Percentiles rank a stretch among this genome's conserved stretches.
Conservation (phyloP, 92 coral and sea anemone genomes). For the Epizoanthus scotinus region DNA sequence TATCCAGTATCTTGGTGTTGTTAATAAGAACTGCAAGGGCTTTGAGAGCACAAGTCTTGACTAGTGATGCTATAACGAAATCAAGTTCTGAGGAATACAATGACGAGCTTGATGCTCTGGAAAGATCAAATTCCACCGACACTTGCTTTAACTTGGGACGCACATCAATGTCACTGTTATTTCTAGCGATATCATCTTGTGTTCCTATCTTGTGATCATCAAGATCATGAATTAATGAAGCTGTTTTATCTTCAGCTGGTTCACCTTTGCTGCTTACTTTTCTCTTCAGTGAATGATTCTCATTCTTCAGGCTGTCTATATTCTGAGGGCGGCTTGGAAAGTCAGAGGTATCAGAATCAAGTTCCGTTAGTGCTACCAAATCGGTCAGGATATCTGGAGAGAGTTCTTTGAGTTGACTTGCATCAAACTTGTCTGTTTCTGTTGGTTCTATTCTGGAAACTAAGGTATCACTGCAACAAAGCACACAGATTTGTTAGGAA, state of each 20-base stretch:
- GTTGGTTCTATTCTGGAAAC: conserved; percentile 67
- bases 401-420: conserved; percentile 52
- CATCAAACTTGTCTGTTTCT: conserved; percentile 63
- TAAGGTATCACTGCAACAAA: conserved; percentile 58
- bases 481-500: neutral
- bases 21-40: conserved; percentile 74
- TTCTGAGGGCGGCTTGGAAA: conserved; percentile 8
- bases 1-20: conserved; percentile 57
- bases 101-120: conserved; percentile 21
- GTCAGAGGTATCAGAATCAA: conserved; percentile 44
- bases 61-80: conserved; percentile 52
- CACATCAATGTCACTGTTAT: neutral
- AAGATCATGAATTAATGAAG: neutral
- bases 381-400: conserved; percentile 65
- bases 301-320: neutral
- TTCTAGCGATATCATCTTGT: neutral
- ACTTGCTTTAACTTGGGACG: neutral
- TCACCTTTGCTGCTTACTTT: conserved; percentile 4
- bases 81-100: conserved; percentile 35
- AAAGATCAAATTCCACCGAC: conserved; percentile 22
- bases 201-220: neutral
- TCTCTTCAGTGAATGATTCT: neutral
- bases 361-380: conserved; percentile 64
- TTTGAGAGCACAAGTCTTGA: conserved; percentile 71
- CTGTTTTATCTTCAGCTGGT: neutral